Evolutionary conservation across 2,797 vertebrate genomes (phyloP).

Genomic region (Sebastes matsubarae): DNA sequence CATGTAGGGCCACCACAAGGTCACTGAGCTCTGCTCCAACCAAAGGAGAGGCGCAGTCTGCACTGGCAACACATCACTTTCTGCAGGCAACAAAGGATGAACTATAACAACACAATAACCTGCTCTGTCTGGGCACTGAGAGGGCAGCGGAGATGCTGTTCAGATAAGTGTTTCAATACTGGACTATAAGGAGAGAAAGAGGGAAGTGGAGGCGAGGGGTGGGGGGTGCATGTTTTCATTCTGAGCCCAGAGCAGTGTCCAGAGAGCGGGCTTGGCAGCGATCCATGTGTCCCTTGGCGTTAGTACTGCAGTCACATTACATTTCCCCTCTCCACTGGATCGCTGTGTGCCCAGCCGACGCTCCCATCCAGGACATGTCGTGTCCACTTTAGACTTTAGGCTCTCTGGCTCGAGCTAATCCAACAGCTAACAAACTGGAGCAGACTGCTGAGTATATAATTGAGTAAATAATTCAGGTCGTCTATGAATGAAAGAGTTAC

Average conservation of each 20-base stretch:
- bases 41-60: constrained; percentile 31
- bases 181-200: constrained; percentile 47
- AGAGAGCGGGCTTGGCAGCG: constrained; percentile 67
- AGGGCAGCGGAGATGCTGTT: constrained; percentile 59
- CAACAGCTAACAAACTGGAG: constrained; percentile 70
- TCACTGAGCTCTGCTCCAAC: constrained; percentile 54
- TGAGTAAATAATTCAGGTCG: constrained; percentile 68
- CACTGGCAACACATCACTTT: constrained; percentile 53
- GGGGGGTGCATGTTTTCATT: constrained; percentile 51
- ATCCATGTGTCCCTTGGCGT: constrained; percentile 73
- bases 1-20: constrained; percentile 59
- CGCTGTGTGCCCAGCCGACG: constrained; percentile 65
- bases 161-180: constrained; percentile 62
- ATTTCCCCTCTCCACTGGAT: constrained; percentile 69
- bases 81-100: constrained; percentile 61
- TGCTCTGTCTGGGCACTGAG: constrained; percentile 37
- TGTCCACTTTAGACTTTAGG: constrained; percentile 72
- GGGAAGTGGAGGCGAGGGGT: constrained; percentile 19
- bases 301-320: constrained; percentile 77
- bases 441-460: constrained; percentile 64
- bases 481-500: constrained; percentile 56
- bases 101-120: constrained; percentile 67
- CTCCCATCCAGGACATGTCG: constrained; percentile 72
- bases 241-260: constrained; percentile 58
- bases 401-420: constrained; percentile 64